Percentiles rank a stretch among this genome's conserved stretches.
Conservation (phyloP, 2,797 vertebrate genomes). For the Protonibea diacanthus region DNA sequence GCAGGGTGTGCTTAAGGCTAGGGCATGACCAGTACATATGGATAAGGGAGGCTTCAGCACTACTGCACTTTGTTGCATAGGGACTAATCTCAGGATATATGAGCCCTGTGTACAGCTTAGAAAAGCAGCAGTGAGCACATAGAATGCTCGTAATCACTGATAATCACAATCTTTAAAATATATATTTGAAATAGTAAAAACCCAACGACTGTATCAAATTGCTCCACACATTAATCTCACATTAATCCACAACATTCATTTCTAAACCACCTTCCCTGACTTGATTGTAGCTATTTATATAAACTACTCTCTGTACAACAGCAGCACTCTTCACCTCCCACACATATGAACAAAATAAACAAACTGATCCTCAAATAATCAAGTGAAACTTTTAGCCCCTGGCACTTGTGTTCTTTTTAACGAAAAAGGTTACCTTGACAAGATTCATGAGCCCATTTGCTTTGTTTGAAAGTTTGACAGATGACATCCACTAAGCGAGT, state of each 20-base stretch:
- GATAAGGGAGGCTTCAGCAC: too few species aligned
- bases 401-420: background rate
- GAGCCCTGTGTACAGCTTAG: too few species aligned
- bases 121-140: too few species aligned
- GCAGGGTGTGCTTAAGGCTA: too few species aligned
- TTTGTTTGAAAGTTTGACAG: slow-evolving; percentile 31
- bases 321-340: background rate
- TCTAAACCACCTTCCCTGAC: background rate
- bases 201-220: background rate
- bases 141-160: too few species aligned
- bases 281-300: slow-evolving; percentile 11
- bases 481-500: background rate
- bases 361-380: slow-evolving; percentile 28
- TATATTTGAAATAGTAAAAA: too few species aligned
- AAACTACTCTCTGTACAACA: slow-evolving; percentile 5
- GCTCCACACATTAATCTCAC: too few species aligned
- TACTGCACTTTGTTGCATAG: too few species aligned
- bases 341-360: slow-evolving; percentile 27
- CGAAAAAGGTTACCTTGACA: slow-evolving; percentile 18
- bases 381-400: slow-evolving; percentile 1
- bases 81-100: too few species aligned
- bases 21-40: too few species aligned
- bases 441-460: slow-evolving; percentile 24
- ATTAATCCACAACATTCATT: background rate
- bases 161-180: too few species aligned